Percentiles rank a stretch among this genome's conserved stretches.
These are phyloP conservation scores for Rhynchonema sp. DNA, from an alignment of 2,888 invertebrate species.

Conservation along the genomic window DNA sequence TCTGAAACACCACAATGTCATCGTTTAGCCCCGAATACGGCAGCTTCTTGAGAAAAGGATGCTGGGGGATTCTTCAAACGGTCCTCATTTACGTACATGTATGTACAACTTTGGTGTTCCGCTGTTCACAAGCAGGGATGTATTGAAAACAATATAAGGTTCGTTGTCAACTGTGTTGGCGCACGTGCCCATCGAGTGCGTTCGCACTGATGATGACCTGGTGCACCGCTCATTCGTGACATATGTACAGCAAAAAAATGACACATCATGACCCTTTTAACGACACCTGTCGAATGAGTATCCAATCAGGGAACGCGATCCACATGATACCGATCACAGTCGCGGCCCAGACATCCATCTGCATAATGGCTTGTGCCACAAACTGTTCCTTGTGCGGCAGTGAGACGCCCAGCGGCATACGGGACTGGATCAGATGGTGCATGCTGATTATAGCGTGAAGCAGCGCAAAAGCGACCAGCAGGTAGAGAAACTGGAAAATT, in stretches of 20 bases:
- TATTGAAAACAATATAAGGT: too few relatives aligned
- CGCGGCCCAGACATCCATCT: not conserved
- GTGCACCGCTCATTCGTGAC: too few relatives aligned
- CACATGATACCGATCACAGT: slow-evolving; percentile 8
- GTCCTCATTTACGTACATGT: too few relatives aligned
- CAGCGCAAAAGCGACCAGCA: not conserved
- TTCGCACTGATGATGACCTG: too few relatives aligned
- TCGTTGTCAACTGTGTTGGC: too few relatives aligned
- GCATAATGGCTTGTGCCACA: not conserved
- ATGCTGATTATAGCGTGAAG: not conserved
- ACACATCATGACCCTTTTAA: too few relatives aligned
- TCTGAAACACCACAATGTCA: too few relatives aligned
- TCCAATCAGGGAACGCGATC: slow-evolving; percentile 23
- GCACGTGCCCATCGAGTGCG: too few relatives aligned
- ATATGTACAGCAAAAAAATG: too few relatives aligned
- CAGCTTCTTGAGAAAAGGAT: not conserved
- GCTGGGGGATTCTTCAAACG: not conserved
- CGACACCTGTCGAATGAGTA: slow-evolving; percentile 17
- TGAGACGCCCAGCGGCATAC: not conserved
- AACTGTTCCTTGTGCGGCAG: not conserved
- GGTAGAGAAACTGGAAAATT: not conserved
- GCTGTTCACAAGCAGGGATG: too few relatives aligned
- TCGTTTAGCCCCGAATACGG: not conserved
- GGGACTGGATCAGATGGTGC: not conserved
- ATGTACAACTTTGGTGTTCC: too few relatives aligned